Percentiles rank a stretch among this genome's conserved stretches.
phyloP scores from a whole-genome alignment of 2,113 vertebrate genomes.

The Corythoichthys intestinalis region DNA sequence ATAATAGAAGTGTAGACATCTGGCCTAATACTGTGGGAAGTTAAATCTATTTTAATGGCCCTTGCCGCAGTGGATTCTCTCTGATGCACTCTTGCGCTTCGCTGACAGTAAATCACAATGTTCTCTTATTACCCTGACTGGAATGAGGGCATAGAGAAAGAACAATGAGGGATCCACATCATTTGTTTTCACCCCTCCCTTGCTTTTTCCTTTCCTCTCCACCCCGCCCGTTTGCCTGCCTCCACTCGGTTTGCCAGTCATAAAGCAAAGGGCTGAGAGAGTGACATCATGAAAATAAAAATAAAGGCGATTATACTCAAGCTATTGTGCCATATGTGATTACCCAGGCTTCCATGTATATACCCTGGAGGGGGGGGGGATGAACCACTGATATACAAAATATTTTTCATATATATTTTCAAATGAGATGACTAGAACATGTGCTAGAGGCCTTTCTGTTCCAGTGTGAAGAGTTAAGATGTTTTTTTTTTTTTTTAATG shows the following conservation, averaged over 20 bases:
- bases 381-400: constrained; percentile 60
- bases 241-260: constrained; percentile 59
- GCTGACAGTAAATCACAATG: constrained; percentile 77
- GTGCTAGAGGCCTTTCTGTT: constrained; percentile 30
- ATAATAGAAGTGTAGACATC: constrained; percentile 79
- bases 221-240: constrained; percentile 48
- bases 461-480: constrained; percentile 31
- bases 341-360: constrained; percentile 53
- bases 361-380: constrained; percentile 45
- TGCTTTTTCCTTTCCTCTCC: constrained; percentile 45
- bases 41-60: constrained; percentile 77
- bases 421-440: constrained; percentile 61
- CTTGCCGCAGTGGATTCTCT: constrained; percentile 70
- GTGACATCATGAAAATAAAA: constrained; percentile 76
- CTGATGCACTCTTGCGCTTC: constrained; percentile 72
- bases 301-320: constrained; percentile 70
- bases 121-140: constrained; percentile 76
- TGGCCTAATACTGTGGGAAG: constrained; percentile 76
- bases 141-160: constrained; percentile 75
- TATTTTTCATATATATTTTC: constrained; percentile 54
- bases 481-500: constrained; percentile 17
- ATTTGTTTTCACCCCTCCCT: constrained; percentile 73
- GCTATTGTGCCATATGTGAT: constrained; percentile 71
- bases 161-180: constrained; percentile 74
- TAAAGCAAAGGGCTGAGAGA: constrained; percentile 70